Evolutionary conservation across 2,113 vertebrate genomes (phyloP).

Genomic region (Phrynocephalus versicolor): DNA sequence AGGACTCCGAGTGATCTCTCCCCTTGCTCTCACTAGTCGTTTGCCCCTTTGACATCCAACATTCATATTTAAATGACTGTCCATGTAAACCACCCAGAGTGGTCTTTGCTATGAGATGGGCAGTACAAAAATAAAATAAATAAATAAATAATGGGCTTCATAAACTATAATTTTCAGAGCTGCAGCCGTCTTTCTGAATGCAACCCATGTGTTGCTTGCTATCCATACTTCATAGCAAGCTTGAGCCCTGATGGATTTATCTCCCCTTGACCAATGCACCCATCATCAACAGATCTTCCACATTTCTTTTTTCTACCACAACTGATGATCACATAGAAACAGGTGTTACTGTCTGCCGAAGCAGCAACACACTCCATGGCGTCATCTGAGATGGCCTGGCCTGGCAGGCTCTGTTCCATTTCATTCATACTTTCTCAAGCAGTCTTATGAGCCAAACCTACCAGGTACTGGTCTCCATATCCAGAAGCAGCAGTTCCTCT

Average conservation of each 20-base stretch:
- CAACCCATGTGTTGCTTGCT: not conserved
- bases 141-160: too few relatives aligned
- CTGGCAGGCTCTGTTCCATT: not conserved
- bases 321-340: too few relatives aligned
- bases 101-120: too few relatives aligned
- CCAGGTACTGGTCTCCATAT: slow-evolving; percentile 74
- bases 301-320: not conserved
- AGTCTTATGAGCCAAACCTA: slow-evolving; percentile 57
- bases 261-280: not conserved
- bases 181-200: not conserved
- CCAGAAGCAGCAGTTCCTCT: slow-evolving; percentile 50
- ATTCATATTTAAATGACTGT: not conserved
- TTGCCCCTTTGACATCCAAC: not conserved
- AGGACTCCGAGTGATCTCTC: not conserved
- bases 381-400: not conserved
- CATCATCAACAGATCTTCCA: not conserved
- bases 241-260: not conserved
- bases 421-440: not conserved
- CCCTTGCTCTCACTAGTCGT: too few relatives aligned
- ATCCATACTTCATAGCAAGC: not conserved
- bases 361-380: not conserved
- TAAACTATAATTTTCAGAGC: not conserved
- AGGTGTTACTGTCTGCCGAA: not conserved
- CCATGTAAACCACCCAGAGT: too few relatives aligned
- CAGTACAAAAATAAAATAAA: too few relatives aligned